Conservation (phyloP, 2,888 invertebrate genomes). For the Lacanobia wlatinum region DNA sequence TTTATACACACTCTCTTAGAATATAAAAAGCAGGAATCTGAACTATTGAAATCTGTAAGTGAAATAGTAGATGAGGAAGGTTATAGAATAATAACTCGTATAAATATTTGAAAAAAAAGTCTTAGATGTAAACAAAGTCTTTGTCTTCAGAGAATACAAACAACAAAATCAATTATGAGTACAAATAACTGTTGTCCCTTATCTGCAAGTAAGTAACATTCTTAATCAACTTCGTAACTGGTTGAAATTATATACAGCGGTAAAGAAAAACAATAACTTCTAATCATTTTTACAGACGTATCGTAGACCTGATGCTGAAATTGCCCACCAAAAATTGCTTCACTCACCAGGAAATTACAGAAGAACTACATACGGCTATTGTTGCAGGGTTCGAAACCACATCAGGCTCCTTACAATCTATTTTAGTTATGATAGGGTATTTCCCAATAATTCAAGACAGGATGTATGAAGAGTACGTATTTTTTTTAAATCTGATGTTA, state of each 20-base stretch:
- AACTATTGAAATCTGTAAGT: too few relatives aligned
- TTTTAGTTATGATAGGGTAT: constrained; percentile 12
- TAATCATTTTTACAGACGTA: neutral
- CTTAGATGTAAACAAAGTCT: neutral
- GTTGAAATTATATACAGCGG: neutral
- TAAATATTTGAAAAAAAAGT: too few relatives aligned
- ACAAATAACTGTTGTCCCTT: neutral
- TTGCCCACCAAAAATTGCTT: neutral
- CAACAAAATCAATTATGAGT: neutral
- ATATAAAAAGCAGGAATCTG: too few relatives aligned
- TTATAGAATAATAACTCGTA: too few relatives aligned
- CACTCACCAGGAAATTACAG: constrained; percentile 13
- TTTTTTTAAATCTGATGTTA: too few relatives aligned
- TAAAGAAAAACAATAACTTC: too few relatives aligned
- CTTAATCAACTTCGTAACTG: neutral
- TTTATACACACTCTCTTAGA: too few relatives aligned
- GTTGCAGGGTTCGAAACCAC: constrained; percentile 1
- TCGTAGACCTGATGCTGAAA: constrained; percentile 3
- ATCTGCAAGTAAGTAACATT: neutral
- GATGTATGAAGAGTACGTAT: neutral
- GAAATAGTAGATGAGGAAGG: too few relatives aligned
- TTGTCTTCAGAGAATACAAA: neutral
- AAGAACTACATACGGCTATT: constrained; percentile 10
- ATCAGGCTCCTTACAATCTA: neutral
- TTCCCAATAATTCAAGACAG: constrained; percentile 15